Evolutionary conservation across 2,888 invertebrate genomes (phyloP), one percentile per base, ranked within the genome.

Genomic region (Dinocampus coccinellae): DNA sequence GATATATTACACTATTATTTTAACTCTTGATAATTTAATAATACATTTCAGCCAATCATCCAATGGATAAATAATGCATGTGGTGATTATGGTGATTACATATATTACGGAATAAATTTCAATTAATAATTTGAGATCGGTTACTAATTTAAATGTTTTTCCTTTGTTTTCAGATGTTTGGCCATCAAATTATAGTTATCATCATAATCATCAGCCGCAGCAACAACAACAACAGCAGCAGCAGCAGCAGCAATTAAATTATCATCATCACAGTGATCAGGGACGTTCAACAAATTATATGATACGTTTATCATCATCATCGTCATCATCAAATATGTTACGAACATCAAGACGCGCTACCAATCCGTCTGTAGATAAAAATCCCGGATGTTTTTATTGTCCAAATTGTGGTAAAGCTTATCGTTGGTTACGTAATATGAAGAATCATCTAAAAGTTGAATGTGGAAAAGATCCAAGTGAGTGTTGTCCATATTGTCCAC

Each of bases 391-490:
- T 61, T 86, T 82, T 76, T 83, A 88, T 36, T 92, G 91, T 79
- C 88, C 89, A 0, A 88, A 88, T n/a, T 92, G 92, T 80, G 87
- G 88, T 55, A 91, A 90, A 78, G 85, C 85, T 53, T 92, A 92
- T 81, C 90, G 90, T 57, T 90, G 91, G 84, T 88, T 90, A 74
- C 89, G 90, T 78, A 91, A 91, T 79, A 87, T 92, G 78, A 89
- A 89, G 72, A 88, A 91, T 13, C 92, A 92, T 78, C 79, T 90
- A 76, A 89, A 89, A 71, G 89, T 90, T 78, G 91, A 92, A 79
- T 91, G 91, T 78, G 91, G 91, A 67, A 89, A 90, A 69, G 88
- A 88, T 73, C 91, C 91, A 0, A 89, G 89, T 58, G 90, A 90
- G 78, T 87, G 87, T 71, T 92, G 91, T 76, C 87, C 88, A 0